Evolutionary conservation across 2,113 vertebrate genomes (phyloP).

Genomic region (Pithys albifrons): DNA sequence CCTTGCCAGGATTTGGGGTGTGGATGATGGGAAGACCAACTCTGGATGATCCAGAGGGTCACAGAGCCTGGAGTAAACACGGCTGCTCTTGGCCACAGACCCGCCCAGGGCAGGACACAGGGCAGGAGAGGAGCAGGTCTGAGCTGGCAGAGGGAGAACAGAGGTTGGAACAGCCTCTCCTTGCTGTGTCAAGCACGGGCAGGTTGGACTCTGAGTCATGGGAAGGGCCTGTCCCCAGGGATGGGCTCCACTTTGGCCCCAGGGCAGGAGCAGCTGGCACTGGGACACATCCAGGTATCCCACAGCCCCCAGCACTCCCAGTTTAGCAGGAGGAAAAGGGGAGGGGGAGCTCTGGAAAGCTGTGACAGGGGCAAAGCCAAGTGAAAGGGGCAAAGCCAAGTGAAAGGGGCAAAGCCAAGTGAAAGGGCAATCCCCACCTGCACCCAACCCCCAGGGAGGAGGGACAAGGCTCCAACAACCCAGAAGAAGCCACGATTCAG

Average conservation of each 20-base stretch:
- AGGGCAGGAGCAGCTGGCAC: not conserved
- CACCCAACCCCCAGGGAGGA: not conserved
- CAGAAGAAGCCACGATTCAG: not conserved
- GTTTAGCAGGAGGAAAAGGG: not conserved
- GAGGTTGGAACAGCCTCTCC: not conserved
- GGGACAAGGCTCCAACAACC: not conserved
- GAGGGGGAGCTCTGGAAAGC: not conserved
- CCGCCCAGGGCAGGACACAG: not conserved
- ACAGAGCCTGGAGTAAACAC: not conserved
- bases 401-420: too few relatives aligned
- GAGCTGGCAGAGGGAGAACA: not conserved
- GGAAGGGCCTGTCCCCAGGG: not conserved
- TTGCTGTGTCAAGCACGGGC: not conserved
- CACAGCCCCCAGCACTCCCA: not conserved
- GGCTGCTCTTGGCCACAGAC: fast-evolving
- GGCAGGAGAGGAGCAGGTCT: not conserved
- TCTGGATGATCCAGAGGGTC: not conserved
- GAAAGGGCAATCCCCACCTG: not conserved
- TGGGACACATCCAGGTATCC: not conserved
- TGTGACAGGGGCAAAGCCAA: not conserved
- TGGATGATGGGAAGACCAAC: not conserved
- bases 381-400: too few relatives aligned
- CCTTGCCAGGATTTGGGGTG: not conserved
- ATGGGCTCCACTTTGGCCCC: not conserved
- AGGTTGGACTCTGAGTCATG: not conserved